Evolutionary conservation across 2,888 invertebrate species (phyloP).

Genomic region (Drosophila testacea): DNA sequence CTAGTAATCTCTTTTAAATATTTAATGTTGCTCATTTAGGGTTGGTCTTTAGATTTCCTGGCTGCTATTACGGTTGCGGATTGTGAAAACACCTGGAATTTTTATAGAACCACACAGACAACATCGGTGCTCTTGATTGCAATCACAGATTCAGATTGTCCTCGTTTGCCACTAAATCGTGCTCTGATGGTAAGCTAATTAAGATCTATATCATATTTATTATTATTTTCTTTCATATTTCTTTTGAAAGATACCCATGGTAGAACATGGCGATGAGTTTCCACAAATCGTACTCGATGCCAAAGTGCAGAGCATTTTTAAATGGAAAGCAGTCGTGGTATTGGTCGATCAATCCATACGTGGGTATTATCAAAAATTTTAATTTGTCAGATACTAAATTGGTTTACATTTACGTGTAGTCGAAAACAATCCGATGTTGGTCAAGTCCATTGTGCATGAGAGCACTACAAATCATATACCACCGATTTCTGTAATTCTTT

Average conservation of each 20-base stretch:
- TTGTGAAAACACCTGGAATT: conserved; percentile 90
- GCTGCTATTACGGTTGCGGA: conserved; percentile 91
- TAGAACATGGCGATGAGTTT: conserved; percentile 90
- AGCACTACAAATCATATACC: conserved; percentile 79
- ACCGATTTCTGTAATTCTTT: conserved; percentile 82
- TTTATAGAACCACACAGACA: conserved; percentile 88
- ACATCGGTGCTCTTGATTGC: conserved; percentile 90
- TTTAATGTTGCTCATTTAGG: neutral
- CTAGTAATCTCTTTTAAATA: neutral
- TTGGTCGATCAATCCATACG: conserved; percentile 91
- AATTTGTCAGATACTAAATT: neutral
- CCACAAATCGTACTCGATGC: conserved; percentile 92
- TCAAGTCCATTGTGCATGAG: conserved; percentile 82
- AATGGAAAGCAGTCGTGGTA: conserved; percentile 90
- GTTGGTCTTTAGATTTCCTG: conserved; percentile 87
- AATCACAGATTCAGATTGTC: conserved; percentile 92
- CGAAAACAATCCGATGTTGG: conserved; percentile 75
- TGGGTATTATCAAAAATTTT: conserved; percentile 86
- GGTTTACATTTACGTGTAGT: conserved; percentile 42
- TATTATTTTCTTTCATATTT: neutral
- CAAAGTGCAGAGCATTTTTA: conserved; percentile 88
- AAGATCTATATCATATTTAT: no score
- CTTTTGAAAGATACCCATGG: conserved; percentile 86
- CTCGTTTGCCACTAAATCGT: conserved; percentile 88
- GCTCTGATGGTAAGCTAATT: conserved; percentile 87